Evolutionary conservation across 2,888 invertebrate genomes (phyloP).

Genomic region (Acanthosepion esculentum): DNA sequence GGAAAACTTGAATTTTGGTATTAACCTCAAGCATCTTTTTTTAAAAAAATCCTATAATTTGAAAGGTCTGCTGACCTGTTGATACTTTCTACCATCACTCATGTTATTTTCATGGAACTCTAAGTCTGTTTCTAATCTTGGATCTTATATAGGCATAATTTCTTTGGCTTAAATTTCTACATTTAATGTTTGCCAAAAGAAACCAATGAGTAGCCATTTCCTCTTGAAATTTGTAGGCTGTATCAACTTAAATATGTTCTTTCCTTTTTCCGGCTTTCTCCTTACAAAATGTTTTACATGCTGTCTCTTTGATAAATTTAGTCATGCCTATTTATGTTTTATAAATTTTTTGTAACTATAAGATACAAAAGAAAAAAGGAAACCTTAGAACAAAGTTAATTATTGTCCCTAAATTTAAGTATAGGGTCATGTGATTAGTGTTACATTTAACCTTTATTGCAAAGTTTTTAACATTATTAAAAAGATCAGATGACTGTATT

Average conservation of each 20-base stretch:
- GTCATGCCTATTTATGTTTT: background rate
- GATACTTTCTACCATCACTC: too few species aligned
- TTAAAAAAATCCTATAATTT: too few species aligned
- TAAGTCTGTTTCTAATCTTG: background rate
- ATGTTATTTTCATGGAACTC: background rate
- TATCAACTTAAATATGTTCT: background rate
- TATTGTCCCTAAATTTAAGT: background rate
- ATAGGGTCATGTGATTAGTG: background rate
- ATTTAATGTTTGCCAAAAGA: background rate
- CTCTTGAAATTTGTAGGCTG: background rate
- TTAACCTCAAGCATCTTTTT: background rate
- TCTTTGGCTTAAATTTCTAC: background rate
- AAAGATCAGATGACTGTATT: background rate
- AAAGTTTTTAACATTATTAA: background rate
- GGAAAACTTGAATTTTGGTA: background rate
- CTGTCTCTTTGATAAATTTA: background rate
- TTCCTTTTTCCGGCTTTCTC: background rate
- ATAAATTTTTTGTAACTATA: background rate
- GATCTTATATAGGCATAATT: background rate
- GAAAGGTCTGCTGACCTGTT: too few species aligned
- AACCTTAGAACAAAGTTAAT: background rate
- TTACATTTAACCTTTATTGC: background rate
- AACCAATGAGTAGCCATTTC: background rate
- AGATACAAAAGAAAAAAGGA: background rate
- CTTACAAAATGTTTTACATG: background rate